A percentile compares a stretch with the other conserved stretches of the same genome.
These are phyloP conservation scores for Pogonocichla stellata DNA, from an alignment of 2,113 vertebrate species.

Conservation along the genomic window DNA sequence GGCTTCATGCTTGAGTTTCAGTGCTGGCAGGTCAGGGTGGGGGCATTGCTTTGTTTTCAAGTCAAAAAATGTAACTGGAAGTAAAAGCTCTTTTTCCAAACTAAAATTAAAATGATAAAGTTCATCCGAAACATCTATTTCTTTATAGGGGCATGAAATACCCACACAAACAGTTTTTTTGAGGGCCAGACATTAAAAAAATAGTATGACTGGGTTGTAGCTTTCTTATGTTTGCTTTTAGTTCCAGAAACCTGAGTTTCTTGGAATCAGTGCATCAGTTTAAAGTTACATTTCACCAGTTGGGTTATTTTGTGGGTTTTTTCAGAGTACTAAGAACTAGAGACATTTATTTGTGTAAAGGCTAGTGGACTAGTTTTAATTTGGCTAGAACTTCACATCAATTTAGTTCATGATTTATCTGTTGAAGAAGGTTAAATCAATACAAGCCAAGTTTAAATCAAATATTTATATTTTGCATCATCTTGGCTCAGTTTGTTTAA, in stretches of 20 bases:
- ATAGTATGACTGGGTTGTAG: neutral
- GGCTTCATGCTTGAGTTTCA: neutral
- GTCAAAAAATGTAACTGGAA: neutral
- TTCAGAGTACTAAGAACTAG: neutral
- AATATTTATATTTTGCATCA: constrained; percentile 55
- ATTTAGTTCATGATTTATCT: constrained; percentile 56
- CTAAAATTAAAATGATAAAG: neutral
- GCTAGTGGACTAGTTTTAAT: neutral
- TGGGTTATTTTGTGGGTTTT: neutral
- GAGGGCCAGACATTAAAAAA: neutral
- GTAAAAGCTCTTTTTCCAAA: neutral
- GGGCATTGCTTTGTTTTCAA: neutral
- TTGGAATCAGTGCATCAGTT: neutral
- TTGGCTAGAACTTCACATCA: constrained; percentile 2
- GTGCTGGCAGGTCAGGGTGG: rapidly evolving
- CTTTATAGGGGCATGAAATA: neutral
- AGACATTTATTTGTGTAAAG: neutral
- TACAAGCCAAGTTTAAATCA: constrained; percentile 50
- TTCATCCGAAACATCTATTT: neutral
- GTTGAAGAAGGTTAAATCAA: constrained; percentile 30
- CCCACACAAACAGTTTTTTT: neutral
- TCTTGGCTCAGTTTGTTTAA: constrained; percentile 52
- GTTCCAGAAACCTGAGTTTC: neutral
- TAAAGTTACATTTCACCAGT: neutral
- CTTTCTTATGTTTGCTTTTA: neutral